phyloP scores from a whole-genome alignment of 2,797 vertebrate species.

The Myotis findleyi region DNA sequence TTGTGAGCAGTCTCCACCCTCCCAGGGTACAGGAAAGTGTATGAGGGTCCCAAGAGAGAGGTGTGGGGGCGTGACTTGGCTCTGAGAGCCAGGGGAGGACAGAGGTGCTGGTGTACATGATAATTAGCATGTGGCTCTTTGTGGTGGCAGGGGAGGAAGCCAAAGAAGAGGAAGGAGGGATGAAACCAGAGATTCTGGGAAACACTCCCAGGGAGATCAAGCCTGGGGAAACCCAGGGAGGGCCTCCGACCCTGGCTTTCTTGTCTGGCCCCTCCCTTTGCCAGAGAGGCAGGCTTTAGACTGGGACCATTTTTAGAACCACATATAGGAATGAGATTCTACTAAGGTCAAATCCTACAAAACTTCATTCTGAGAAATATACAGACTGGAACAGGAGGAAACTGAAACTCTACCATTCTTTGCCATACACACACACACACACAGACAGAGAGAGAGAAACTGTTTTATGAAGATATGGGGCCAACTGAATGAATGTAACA shows the following conservation, averaged over 20 bases:
- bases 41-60: background rate
- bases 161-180: background rate
- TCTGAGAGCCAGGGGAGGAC: background rate
- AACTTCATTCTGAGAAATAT: conserved; percentile 35
- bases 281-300: background rate
- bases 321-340: background rate
- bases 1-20: background rate
- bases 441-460: too few relatives aligned
- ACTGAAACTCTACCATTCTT: background rate
- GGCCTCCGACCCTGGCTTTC: background rate
- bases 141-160: background rate
- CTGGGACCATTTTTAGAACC: background rate
- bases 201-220: background rate
- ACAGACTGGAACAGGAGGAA: background rate
- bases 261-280: background rate
- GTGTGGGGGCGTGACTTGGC: background rate
- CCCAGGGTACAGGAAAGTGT: background rate
- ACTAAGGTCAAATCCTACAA: background rate
- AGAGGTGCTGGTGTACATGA: background rate
- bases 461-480: background rate
- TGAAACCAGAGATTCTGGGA: background rate
- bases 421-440: background rate
- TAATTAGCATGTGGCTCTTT: background rate
- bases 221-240: background rate
- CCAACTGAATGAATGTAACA: background rate